Percentiles rank a stretch among this genome's conserved stretches.
These are phyloP conservation scores for Hippoglossus stenolepis DNA, from an alignment of 2,113 vertebrate species.

Conservation along the genomic window DNA sequence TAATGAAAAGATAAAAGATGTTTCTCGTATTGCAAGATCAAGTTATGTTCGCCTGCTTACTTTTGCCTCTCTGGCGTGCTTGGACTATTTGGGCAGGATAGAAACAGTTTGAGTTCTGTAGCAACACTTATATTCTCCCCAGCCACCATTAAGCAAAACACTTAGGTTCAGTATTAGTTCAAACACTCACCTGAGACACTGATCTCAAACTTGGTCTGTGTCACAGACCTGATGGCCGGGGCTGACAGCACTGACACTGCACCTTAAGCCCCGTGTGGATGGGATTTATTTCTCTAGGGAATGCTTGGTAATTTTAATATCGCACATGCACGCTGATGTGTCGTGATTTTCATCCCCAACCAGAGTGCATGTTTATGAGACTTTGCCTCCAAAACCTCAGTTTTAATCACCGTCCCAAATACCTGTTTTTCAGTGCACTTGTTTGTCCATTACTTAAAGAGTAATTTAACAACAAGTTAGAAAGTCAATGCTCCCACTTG, in stretches of 20 bases:
- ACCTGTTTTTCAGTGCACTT: neutral
- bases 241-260: constrained; percentile 1
- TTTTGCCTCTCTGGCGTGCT: neutral
- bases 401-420: constrained; percentile 3
- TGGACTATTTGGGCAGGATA: neutral
- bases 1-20: neutral
- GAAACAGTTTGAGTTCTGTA: neutral
- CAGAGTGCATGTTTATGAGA: neutral
- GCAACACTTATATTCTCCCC: neutral
- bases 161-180: neutral
- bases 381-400: neutral
- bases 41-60: neutral
- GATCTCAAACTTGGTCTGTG: constrained; percentile 12
- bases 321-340: too few species aligned
- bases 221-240: neutral
- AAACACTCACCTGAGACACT: neutral
- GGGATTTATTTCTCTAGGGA: constrained; percentile 4
- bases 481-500: neutral
- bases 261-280: constrained; percentile 14
- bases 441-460: neutral
- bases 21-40: neutral
- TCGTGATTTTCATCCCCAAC: too few species aligned
- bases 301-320: too few species aligned
- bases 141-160: constrained; percentile 2
- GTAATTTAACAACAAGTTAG: neutral